Evolutionary conservation across 2,113 vertebrate genomes (phyloP).

Genomic region (Elanus axillaris): DNA sequence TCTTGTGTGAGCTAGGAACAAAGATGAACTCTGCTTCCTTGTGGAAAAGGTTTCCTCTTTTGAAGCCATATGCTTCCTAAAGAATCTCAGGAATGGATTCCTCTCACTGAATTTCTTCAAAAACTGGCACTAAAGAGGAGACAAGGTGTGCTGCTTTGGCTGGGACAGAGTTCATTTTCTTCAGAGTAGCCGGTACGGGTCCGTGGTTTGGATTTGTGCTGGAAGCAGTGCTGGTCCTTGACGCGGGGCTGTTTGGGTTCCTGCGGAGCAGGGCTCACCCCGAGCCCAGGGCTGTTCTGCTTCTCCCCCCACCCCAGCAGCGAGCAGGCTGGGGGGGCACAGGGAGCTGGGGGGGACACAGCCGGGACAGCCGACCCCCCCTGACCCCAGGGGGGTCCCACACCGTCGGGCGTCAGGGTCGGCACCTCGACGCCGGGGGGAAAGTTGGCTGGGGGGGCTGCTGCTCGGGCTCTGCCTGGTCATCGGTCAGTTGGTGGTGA

Average conservation of each 20-base stretch:
- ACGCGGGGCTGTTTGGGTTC: background rate
- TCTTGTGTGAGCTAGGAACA: background rate
- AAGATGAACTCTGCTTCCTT: background rate
- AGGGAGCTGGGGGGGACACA: background rate
- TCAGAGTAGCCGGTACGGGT: background rate
- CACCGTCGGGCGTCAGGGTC: too few species aligned
- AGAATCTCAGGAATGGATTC: background rate
- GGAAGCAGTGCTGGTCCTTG: background rate
- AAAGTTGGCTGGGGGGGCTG: background rate
- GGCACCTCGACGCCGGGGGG: too few species aligned
- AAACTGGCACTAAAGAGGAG: background rate
- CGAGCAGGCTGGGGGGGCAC: background rate
- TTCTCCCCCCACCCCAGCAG: background rate
- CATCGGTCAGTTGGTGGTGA: background rate
- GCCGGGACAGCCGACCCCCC: background rate
- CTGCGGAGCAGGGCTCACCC: background rate
- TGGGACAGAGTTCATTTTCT: background rate
- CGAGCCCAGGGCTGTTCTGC: rapidly evolving
- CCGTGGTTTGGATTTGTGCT: background rate
- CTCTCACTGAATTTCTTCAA: background rate
- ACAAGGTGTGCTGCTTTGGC: background rate
- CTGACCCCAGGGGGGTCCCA: background rate
- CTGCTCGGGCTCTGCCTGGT: background rate
- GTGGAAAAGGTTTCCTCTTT: background rate
- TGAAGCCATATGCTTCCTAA: background rate